phyloP scores from a whole-genome alignment of 2,113 vertebrate genomes.

The Cyanoramphus novaezelandiae region DNA sequence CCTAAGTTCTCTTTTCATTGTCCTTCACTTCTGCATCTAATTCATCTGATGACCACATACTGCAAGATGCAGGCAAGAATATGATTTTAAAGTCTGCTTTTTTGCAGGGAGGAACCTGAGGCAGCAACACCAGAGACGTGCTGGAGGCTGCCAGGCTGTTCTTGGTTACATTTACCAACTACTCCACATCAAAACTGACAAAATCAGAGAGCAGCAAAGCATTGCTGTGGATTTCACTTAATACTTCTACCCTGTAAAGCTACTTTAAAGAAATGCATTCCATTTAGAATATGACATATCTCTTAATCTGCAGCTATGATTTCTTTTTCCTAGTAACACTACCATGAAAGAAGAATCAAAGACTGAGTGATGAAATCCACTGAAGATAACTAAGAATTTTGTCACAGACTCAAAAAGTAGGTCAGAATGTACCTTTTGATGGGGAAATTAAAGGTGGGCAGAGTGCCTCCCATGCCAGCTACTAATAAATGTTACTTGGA shows the following conservation, averaged over 20 bases:
- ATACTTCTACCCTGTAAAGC: background rate
- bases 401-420: background rate
- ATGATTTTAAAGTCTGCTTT: background rate
- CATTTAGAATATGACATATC: background rate
- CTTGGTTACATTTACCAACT: background rate
- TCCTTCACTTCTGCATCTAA: background rate
- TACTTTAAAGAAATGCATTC: background rate
- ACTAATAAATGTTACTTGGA: background rate
- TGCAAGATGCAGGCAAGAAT: background rate
- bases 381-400: slow-evolving; percentile 45
- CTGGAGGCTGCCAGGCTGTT: background rate
- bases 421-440: slow-evolving; percentile 5
- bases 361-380: slow-evolving; percentile 11
- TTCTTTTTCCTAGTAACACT: background rate
- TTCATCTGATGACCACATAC: background rate
- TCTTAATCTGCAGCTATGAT: background rate
- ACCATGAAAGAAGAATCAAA: background rate
- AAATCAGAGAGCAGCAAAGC: background rate
- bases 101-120: background rate
- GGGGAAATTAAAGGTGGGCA: slow-evolving; percentile 13
- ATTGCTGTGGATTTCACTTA: background rate
- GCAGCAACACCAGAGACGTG: background rate
- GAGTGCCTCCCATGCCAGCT: background rate
- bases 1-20: background rate
- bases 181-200: background rate